Conservation (phyloP, 2,797 vertebrate species). For the Danio jaintianensis region DNA sequence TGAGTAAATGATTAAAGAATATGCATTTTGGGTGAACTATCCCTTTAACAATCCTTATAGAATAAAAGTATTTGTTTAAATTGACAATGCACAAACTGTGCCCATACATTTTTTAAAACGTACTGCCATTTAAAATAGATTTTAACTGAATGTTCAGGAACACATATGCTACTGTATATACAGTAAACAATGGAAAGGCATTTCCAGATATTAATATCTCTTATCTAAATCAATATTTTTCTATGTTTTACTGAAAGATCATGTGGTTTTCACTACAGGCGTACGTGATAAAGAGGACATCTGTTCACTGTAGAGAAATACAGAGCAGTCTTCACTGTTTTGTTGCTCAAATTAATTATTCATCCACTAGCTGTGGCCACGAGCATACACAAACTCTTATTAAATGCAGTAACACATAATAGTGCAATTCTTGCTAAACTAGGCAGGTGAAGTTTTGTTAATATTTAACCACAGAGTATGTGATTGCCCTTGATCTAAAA, state of each 20-base stretch:
- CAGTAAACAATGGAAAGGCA: neutral
- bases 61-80: too few relatives aligned
- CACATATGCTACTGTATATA: too few relatives aligned
- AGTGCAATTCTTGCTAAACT: slow-evolving; percentile 35
- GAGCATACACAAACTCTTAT: slow-evolving; percentile 23
- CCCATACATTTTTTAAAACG: too few relatives aligned
- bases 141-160: neutral
- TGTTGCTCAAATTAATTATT: slow-evolving; percentile 56
- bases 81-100: too few relatives aligned
- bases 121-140: neutral
- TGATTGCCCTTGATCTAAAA: slow-evolving; percentile 40
- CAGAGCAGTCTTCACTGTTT: slow-evolving; percentile 31
- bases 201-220: neutral
- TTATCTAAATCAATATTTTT: neutral
- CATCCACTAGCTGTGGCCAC: slow-evolving; percentile 33
- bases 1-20: too few relatives aligned
- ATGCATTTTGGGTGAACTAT: too few relatives aligned
- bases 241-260: slow-evolving; percentile 15
- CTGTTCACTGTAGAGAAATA: slow-evolving; percentile 22
- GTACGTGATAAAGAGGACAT: slow-evolving; percentile 9
- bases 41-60: too few relatives aligned
- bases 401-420: slow-evolving; percentile 28
- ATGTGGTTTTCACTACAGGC: neutral
- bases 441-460: slow-evolving; percentile 39
- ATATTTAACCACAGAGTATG: slow-evolving; percentile 41